Base-by-base conservation (phyloP, 2,888 invertebrate genomes). In the Cacoxenus indagator region DNA sequence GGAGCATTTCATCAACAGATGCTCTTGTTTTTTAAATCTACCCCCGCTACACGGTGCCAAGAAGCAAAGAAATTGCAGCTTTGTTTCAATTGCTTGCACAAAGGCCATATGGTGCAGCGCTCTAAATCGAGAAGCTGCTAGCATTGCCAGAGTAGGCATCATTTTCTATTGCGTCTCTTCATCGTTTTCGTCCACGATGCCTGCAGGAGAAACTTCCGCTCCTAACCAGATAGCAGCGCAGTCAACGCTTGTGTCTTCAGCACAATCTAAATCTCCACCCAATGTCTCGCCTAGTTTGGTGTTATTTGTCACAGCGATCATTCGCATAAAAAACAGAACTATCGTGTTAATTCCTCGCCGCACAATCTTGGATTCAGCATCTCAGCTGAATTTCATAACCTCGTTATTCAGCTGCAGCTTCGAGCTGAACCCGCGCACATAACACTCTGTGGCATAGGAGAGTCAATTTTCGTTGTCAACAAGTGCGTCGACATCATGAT, bases 51-150 rank as follows among this genome's bases (percentile, higher is more conserved):
- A n/a, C 64, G 68, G 2, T 68, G 66, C 17, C 66, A 68, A 48
- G 68, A 70, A 48, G 67, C 31, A 9, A 70, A 70, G 29, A 57
- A 17, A 1, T 26, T 67, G 8, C 29, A 67, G 9, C 5, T 72
- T 1, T 72, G 70, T 22, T 43, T 72, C 4, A 70, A 72, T 57
- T 72, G 70, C 11, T 29, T 70, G 19, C 66, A 19, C 24, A 72
- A 55, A 2, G 70, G 72, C 1, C 68, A 70, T 9, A 37, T 29
- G 11, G 4, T 72, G 5, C 62, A 68, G 45, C n/a, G 8, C 17
- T 70, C 64, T 26, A 66, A 59, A 37, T 51, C 67, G 4, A 43
- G 64, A 11, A 14, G n/a, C 14, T 68, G 70, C 26, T 65, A 65
- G 6, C 17, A 55, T 31, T 69, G 69, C n/a, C n/a, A n/a, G n/a